A percentile compares a stretch with the other conserved stretches of the same genome.
Conservation (phyloP, 2,113 vertebrate genomes). For the Apistogramma diplotaenia region DNA sequence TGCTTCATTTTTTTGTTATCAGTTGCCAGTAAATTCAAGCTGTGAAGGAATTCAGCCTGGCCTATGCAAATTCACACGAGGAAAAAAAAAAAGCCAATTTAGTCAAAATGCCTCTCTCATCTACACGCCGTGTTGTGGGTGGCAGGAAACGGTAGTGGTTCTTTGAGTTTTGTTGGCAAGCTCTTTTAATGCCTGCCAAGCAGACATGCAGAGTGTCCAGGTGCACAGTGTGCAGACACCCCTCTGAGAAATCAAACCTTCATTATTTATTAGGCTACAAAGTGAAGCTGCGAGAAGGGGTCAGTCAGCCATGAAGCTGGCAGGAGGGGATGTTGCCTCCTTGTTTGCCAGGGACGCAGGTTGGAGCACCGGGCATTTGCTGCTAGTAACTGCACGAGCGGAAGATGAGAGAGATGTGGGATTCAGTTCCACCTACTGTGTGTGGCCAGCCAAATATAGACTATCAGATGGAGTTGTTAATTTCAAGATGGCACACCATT, state of each 20-base stretch:
- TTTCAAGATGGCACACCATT: conserved; percentile 44
- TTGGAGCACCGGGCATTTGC: conserved; percentile 27
- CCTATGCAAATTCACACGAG: not conserved
- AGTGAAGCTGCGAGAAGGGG: conserved; percentile 45
- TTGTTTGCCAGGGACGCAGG: conserved; percentile 50
- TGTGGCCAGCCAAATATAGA: conserved; percentile 63
- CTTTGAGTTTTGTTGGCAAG: conserved; percentile 26
- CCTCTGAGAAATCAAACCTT: conserved; percentile 60
- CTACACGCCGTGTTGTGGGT: conserved; percentile 22
- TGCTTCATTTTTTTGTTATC: not conserved
- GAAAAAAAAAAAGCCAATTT: not conserved
- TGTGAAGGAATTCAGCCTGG: conserved; percentile 4
- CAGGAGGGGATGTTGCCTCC: conserved; percentile 45
- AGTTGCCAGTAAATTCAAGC: not conserved
- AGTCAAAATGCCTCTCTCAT: conserved; percentile 27
- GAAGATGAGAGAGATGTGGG: conserved; percentile 45
- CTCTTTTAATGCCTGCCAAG: conserved; percentile 31
- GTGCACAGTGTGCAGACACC: conserved; percentile 47
- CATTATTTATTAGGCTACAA: conserved; percentile 72
- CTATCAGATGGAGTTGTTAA: conserved; percentile 60
- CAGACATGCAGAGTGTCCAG: conserved; percentile 49
- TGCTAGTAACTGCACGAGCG: conserved; percentile 44
- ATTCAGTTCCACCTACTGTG: conserved; percentile 43
- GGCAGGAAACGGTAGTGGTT: conserved; percentile 18
- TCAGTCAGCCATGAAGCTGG: conserved; percentile 54